Percentiles rank a stretch among this genome's conserved stretches.
Evolutionary conservation across 2,888 invertebrate species (phyloP).

Genomic region (Prenolepis imparis): DNA sequence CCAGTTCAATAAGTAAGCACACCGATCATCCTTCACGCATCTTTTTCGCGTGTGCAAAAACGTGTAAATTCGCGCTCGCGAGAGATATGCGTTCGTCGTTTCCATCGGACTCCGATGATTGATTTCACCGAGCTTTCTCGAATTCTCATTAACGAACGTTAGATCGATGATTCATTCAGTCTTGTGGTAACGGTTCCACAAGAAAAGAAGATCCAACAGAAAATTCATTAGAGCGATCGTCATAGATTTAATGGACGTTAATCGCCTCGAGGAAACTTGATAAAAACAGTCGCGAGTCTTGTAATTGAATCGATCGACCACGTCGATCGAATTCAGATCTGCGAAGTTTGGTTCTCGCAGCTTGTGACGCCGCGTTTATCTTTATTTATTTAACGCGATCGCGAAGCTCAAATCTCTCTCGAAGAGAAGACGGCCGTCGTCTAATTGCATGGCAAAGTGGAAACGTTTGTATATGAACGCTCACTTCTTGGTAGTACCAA

Average conservation of each 20-base stretch:
- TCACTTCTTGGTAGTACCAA: constrained; percentile 33
- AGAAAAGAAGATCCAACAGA: background rate
- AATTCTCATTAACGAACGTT: constrained; percentile 18
- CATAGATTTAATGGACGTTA: constrained; percentile 21
- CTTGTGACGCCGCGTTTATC: constrained; percentile 24
- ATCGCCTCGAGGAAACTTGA: constrained; percentile 23
- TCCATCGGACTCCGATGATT: constrained; percentile 13
- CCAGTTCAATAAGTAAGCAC: constrained; percentile 32
- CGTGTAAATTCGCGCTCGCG: constrained; percentile 3
- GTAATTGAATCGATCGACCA: constrained; percentile 32
- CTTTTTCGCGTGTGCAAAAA: background rate
- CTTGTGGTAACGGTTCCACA: background rate
- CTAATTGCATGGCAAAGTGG: constrained; percentile 24
- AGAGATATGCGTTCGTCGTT: constrained; percentile 19
- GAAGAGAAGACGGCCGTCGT: constrained; percentile 8
- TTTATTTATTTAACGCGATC: constrained; percentile 51
- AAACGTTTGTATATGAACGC: constrained; percentile 16
- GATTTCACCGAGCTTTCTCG: constrained; percentile 46
- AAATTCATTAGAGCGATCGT: constrained; percentile 10
- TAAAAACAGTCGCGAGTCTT: constrained; percentile 35
- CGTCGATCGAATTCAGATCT: constrained; percentile 16
- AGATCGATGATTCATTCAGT: constrained; percentile 14
- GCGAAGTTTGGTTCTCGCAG: constrained; percentile 33
- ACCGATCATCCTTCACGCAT: constrained; percentile 1
- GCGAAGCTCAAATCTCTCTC: constrained; percentile 28